These are phyloP conservation scores for Glossophaga mutica DNA, from an alignment of 2,797 vertebrate species.

Conservation along the genomic window DNA sequence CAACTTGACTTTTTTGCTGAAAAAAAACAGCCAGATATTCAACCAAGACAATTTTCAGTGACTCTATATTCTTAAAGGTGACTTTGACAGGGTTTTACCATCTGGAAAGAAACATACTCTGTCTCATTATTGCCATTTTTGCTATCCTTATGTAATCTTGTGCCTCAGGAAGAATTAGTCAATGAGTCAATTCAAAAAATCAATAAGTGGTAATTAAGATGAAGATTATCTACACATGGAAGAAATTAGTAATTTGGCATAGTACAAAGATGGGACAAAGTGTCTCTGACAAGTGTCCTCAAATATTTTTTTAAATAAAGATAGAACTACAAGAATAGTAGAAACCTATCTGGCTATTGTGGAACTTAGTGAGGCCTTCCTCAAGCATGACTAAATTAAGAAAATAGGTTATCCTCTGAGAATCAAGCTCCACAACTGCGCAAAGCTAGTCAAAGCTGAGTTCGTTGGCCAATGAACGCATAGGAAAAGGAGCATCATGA, in stretches of 20 bases:
- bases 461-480: neutral
- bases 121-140: neutral
- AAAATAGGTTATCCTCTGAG: neutral
- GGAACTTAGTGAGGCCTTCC: neutral
- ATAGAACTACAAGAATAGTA: neutral
- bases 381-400: neutral
- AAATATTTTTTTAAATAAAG: neutral
- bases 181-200: neutral
- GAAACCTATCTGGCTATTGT: neutral
- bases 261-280: neutral
- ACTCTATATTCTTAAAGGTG: neutral
- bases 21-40: neutral
- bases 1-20: neutral
- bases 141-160: neutral
- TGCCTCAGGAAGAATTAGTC: neutral
- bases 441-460: neutral
- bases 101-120: neutral
- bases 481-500: neutral
- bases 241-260: neutral
- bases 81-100: neutral
- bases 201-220: neutral
- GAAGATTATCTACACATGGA: neutral
- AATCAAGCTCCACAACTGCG: neutral
- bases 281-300: neutral
- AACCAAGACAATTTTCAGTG: neutral